Evolutionary conservation across 2,797 vertebrate genomes (phyloP).

Genomic region (Sciurus vulgaris): DNA sequence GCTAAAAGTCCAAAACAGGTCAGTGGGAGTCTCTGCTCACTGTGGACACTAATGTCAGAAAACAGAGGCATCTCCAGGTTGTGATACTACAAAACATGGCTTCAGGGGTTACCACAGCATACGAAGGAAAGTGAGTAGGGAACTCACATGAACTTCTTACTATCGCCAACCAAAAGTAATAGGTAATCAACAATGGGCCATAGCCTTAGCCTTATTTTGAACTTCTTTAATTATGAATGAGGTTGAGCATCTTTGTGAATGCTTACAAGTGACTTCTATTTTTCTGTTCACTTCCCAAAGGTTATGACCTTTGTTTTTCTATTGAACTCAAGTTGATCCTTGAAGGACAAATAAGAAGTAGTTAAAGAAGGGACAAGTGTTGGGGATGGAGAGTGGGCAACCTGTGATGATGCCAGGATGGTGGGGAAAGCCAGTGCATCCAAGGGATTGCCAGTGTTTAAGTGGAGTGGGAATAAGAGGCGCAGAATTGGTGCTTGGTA

Average conservation of each 20-base stretch:
- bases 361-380: background rate
- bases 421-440: background rate
- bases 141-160: background rate
- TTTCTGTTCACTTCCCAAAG: background rate
- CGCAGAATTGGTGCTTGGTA: background rate
- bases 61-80: background rate
- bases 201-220: background rate
- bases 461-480: background rate
- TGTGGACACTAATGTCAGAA: background rate
- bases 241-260: slow-evolving; percentile 2
- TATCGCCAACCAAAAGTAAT: background rate
- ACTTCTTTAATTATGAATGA: slow-evolving; percentile 13
- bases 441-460: background rate
- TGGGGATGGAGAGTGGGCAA: background rate
- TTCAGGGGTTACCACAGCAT: background rate
- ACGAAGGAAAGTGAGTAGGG: background rate
- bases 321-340: slow-evolving; percentile 4
- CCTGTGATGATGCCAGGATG: background rate
- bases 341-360: background rate
- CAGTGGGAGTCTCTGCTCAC: background rate
- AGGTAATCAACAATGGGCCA: background rate
- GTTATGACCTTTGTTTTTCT: slow-evolving; percentile 10
- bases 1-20: background rate
- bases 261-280: background rate
- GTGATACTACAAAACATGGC: background rate